A percentile compares a stretch with the other conserved stretches of the same genome.
Conservation (phyloP, 2,113 vertebrate species). For the Zingel zingel region DNA sequence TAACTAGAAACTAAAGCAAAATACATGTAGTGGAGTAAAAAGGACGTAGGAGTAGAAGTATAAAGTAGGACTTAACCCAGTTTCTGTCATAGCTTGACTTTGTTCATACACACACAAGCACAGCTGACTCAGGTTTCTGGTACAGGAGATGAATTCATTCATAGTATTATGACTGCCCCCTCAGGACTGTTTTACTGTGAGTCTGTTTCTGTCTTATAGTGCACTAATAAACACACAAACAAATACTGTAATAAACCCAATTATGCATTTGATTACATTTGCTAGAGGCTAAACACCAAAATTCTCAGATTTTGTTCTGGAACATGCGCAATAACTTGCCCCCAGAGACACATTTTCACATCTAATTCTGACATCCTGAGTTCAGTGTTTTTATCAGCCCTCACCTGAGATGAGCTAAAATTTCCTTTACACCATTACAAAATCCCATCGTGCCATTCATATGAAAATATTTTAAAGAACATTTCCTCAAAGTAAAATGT, state of each 20-base stretch:
- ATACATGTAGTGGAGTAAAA: too few relatives aligned
- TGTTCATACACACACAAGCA: not conserved
- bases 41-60: not conserved
- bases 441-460: constrained; percentile 32
- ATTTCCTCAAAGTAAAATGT: not conserved
- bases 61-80: not conserved
- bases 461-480: constrained; percentile 28
- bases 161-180: constrained; percentile 35
- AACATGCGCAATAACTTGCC: not conserved
- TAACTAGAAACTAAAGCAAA: not conserved
- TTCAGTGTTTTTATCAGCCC: constrained; percentile 20
- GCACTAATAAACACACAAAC: not conserved
- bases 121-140: constrained; percentile 19
- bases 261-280: constrained; percentile 42
- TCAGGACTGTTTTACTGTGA: constrained; percentile 33
- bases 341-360: constrained; percentile 3
- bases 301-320: constrained; percentile 14
- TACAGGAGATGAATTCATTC: constrained; percentile 18
- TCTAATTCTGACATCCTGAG: constrained; percentile 33
- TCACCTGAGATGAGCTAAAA: not conserved
- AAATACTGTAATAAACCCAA: not conserved
- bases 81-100: constrained; percentile 12
- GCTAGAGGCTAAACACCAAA: not conserved
- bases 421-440: constrained; percentile 25
- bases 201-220: not conserved